Base-by-base conservation (phyloP, 2,113 vertebrate genomes). In the Aspidoscelis tigris region DNA sequence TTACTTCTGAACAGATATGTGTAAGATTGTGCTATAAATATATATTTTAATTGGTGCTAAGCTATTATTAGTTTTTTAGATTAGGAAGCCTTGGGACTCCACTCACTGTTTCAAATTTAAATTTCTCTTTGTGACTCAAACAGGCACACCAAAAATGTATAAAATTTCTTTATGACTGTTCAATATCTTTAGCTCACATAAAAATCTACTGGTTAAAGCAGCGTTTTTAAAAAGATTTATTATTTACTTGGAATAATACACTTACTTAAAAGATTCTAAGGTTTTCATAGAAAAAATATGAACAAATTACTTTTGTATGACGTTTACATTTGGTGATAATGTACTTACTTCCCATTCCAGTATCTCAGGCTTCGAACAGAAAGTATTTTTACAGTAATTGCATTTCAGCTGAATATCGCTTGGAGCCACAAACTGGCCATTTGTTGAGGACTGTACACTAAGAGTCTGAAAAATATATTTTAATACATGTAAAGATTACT, bases 301-400 rank as follows among this genome's bases (percentile, higher is more conserved):
- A 66, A 66, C 26, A 66, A 3, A 24, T 66, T 6, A 7, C 8
- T 26, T 66, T 24, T 26, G 6, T 26, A 66, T 22, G 26, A 50
- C 10, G 61, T 71, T 9, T 7, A 5, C 8, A 44, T 73, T 82
- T 14, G 55, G 9, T 61, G 44, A 33, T 78, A 69, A 50, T 82
- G 47, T 1, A 53, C 87, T 97, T 96, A 98, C 99, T 98, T 99
- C 97, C 99, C 98, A 99, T 81, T 99, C 99, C 96, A 99, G 95
- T 74, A 96, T 95, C 93, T 98, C 98, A 65, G 99, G 99, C 90
- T 99, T 99, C 84, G 98, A 93, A 95, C 96, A 98, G 94, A 99
- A 99, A 1, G 96, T 92, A 91, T 96, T 98, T 91, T 98, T 97
- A 91, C 99, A 99, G 93, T 99, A 99, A 95, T 97, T 98, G 89